Evolutionary conservation across 2,797 vertebrate species (phyloP).

Genomic region (Lates japonicus): DNA sequence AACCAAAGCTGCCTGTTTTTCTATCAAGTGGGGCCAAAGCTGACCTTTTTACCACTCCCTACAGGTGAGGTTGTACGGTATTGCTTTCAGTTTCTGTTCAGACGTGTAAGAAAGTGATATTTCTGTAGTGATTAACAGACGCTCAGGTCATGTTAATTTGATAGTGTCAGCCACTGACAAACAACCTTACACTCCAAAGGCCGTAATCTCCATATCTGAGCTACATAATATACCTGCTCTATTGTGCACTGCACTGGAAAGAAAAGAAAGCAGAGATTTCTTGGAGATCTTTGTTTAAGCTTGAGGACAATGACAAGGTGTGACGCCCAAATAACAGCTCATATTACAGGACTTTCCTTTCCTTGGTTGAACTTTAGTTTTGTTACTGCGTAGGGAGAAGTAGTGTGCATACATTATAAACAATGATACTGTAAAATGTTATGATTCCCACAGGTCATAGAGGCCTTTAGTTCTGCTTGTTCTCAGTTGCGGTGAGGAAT

Average conservation of each 20-base stretch:
- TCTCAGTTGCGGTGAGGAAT: slow-evolving; percentile 30
- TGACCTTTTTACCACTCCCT: slow-evolving; percentile 15
- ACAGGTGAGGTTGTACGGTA: neutral
- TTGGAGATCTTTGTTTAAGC: slow-evolving; percentile 36
- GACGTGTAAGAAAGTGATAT: neutral
- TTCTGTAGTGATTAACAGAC: slow-evolving; percentile 34
- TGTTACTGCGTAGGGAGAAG: slow-evolving; percentile 11
- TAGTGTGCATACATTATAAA: slow-evolving; percentile 26
- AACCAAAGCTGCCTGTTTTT: slow-evolving; percentile 23
- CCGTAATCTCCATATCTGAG: slow-evolving; percentile 35
- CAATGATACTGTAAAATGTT: slow-evolving; percentile 25
- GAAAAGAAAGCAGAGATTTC: slow-evolving; percentile 54
- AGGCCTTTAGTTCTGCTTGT: slow-evolving; percentile 8
- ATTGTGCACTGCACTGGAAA: slow-evolving; percentile 4
- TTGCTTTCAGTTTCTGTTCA: slow-evolving; percentile 54
- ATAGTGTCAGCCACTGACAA: slow-evolving; percentile 32
- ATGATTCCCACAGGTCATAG: slow-evolving; percentile 28
- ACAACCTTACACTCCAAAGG: slow-evolving; percentile 23
- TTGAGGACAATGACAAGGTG: slow-evolving; percentile 52
- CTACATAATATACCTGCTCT: slow-evolving; percentile 6
- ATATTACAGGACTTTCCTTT: slow-evolving; percentile 48
- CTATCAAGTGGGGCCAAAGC: neutral
- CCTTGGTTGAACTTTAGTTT: slow-evolving; percentile 30
- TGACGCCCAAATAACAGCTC: slow-evolving; percentile 37
- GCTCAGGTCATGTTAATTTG: slow-evolving; percentile 43